A percentile compares a stretch with the other conserved stretches of the same genome.
phyloP scores from a whole-genome alignment of 2,113 vertebrate genomes.

The Myotis davidii region DNA sequence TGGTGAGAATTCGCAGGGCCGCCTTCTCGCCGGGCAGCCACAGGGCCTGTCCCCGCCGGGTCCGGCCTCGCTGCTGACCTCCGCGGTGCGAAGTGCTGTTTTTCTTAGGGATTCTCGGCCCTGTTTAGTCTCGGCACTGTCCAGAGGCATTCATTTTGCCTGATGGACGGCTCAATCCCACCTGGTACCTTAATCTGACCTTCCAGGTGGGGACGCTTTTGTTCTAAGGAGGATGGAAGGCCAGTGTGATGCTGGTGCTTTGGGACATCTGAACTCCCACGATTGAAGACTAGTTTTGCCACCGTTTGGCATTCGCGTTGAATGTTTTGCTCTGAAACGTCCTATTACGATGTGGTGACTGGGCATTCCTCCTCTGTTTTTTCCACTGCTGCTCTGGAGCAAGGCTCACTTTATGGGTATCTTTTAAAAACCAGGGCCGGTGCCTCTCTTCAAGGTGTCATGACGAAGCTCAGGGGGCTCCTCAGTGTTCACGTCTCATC shows the following conservation, averaged over 20 bases:
- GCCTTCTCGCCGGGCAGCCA: constrained; percentile 54
- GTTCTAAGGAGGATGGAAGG: not conserved
- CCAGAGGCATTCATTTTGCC: constrained; percentile 64
- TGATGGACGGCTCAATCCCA: constrained; percentile 64
- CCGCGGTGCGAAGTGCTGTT: constrained; percentile 36
- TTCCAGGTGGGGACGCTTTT: constrained; percentile 58
- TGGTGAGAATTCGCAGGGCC: constrained; percentile 63
- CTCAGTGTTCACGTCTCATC: constrained; percentile 24
- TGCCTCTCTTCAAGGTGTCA: not conserved
- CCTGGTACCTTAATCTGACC: constrained; percentile 63
- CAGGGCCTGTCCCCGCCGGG: constrained; percentile 35
- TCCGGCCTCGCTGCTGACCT: constrained; percentile 50
- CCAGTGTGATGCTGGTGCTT: too few relatives aligned
- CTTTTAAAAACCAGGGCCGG: not conserved
- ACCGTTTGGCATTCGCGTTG: constrained; percentile 11
- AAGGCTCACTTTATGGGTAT: not conserved
- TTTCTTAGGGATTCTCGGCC: constrained; percentile 58
- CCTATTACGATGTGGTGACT: not conserved
- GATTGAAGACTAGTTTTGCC: constrained; percentile 26
- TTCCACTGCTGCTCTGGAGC: not conserved
- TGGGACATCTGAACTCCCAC: too few relatives aligned
- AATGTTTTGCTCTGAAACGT: constrained; percentile 26
- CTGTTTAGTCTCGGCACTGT: constrained; percentile 57
- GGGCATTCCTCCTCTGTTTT: accelerated
- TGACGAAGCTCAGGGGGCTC: not conserved